phyloP scores from a whole-genome alignment of 2,113 vertebrate genomes.

The Corvus hawaiiensis region DNA sequence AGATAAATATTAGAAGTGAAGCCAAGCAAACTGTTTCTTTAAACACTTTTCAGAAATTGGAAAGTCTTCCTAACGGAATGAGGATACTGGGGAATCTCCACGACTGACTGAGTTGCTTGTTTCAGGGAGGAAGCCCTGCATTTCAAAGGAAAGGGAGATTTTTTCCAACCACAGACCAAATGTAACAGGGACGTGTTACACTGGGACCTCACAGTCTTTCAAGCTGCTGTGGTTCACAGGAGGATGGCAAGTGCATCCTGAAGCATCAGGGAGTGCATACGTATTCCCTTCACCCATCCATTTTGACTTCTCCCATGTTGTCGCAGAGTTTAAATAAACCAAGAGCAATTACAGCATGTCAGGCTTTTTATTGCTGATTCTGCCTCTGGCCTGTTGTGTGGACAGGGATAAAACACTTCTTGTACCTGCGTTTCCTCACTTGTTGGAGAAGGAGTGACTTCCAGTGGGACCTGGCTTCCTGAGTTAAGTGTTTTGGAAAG shows the following conservation, averaged over 20 bases:
- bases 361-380: background rate
- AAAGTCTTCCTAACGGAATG: background rate
- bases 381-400: background rate
- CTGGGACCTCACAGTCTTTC: background rate
- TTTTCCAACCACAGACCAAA: slow-evolving; percentile 31
- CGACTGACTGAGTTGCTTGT: background rate
- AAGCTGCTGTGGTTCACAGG: background rate
- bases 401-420: background rate
- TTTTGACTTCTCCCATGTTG: background rate
- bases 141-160: slow-evolving; percentile 22
- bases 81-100: background rate
- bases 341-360: background rate
- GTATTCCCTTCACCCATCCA: background rate
- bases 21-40: slow-evolving; percentile 68
- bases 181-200: background rate
- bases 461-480: background rate
- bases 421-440: background rate
- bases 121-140: slow-evolving; percentile 22
- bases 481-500: background rate
- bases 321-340: background rate
- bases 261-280: background rate
- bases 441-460: background rate
- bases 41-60: slow-evolving; percentile 47
- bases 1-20: slow-evolving; percentile 61
- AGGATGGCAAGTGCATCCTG: background rate